Evolutionary conservation across 1,140 invertebrate genomes (phyloP).

Genomic region (Zaprionus camerounensis): DNA sequence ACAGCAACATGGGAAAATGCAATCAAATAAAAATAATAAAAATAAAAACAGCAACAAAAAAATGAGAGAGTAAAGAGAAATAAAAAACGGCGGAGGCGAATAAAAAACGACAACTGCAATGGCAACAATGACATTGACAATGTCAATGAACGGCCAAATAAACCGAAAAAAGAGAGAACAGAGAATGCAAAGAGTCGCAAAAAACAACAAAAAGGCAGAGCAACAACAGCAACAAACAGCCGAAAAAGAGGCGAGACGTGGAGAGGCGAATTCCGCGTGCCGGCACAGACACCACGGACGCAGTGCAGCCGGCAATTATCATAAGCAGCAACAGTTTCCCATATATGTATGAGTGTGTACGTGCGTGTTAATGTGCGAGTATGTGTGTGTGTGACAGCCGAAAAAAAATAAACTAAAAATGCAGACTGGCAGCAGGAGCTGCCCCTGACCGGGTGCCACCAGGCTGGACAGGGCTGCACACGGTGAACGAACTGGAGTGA

Average conservation of each 20-base stretch:
- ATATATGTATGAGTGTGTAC: conserved; percentile 25
- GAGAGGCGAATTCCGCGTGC: conserved; percentile 60
- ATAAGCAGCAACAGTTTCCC: conserved; percentile 75
- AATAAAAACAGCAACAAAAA: conserved; percentile 39
- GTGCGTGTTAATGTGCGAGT: background rate
- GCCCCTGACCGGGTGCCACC: conserved; percentile 13
- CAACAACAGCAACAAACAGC: conserved; percentile 41
- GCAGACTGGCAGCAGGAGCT: conserved; percentile 27
- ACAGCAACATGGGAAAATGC: conserved; percentile 44
- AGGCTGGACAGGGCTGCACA: background rate
- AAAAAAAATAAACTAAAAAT: conserved; percentile 78
- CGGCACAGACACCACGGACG: conserved; percentile 43
- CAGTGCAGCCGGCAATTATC: conserved; percentile 77
- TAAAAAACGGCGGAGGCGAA: conserved; percentile 24
- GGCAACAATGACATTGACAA: conserved; percentile 81
- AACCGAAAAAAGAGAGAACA: conserved; percentile 29
- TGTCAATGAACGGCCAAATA: conserved; percentile 78
- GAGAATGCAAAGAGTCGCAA: conserved; percentile 18
- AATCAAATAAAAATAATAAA: conserved; percentile 76
- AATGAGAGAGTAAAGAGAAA: background rate
- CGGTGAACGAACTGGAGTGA: background rate
- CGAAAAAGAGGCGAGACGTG: conserved; percentile 4
- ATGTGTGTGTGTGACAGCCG: conserved; percentile 50
- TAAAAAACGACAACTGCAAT: conserved; percentile 65
- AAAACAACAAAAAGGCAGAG: conserved; percentile 35